Evolutionary conservation across 2,113 vertebrate genomes (phyloP).

Genomic region (Oreochromis aureus): DNA sequence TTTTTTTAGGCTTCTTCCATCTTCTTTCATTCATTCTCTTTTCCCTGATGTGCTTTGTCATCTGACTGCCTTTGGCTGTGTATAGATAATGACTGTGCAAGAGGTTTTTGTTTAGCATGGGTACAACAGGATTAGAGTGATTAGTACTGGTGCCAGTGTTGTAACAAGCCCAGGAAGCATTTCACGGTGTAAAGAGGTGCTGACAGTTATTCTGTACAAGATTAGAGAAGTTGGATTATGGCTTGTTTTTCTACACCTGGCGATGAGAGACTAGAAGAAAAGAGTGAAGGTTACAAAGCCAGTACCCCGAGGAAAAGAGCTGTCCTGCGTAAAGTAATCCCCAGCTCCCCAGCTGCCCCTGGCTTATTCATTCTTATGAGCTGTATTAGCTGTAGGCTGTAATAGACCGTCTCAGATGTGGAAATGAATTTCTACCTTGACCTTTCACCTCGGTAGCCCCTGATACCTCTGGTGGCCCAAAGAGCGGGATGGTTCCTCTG

Average conservation of each 20-base stretch:
- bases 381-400: neutral
- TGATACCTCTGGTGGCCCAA: neutral
- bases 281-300: neutral
- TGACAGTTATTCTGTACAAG: conserved; percentile 57
- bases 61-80: conserved; percentile 42
- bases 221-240: conserved; percentile 51
- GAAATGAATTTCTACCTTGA: conserved; percentile 35
- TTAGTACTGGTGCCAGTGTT: conserved; percentile 57
- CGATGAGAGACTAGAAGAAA: conserved; percentile 56
- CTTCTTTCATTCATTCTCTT: neutral
- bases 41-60: conserved; percentile 29
- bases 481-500: conserved; percentile 29
- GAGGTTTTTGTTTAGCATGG: conserved; percentile 46
- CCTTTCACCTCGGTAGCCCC: conserved; percentile 40
- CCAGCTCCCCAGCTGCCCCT: neutral
- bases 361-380: neutral
- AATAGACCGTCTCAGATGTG: neutral
- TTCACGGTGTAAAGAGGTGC: conserved; percentile 42
- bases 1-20: neutral
- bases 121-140: conserved; percentile 55
- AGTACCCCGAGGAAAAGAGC: neutral
- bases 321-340: conserved; percentile 3
- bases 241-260: conserved; percentile 43
- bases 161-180: conserved; percentile 34
- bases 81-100: conserved; percentile 54